Conservation (phyloP, 2,888 invertebrate genomes). For the Yponomeuta plumbellus region DNA sequence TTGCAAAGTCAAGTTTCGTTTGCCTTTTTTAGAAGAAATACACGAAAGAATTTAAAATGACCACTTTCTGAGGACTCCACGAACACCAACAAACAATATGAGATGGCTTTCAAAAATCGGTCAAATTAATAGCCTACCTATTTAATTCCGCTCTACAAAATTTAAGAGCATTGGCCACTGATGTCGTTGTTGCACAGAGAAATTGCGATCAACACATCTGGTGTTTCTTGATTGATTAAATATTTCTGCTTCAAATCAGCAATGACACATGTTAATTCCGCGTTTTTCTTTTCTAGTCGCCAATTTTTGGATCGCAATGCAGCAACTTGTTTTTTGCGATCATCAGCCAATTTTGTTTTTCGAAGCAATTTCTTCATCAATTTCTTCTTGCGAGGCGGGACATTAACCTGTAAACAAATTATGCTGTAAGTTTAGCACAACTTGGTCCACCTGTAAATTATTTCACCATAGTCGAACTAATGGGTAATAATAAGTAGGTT, state of each 20-base stretch:
- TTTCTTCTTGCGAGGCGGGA: conserved; percentile 4
- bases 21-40: too few species aligned
- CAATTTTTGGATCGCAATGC: conserved; percentile 1
- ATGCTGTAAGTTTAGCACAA: not conserved
- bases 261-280: not conserved
- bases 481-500: too few species aligned
- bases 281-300: not conserved
- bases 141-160: too few species aligned
- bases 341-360: not conserved
- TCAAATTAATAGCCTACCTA: too few species aligned
- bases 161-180: too few species aligned
- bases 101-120: too few species aligned
- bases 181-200: conserved; percentile 28
- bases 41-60: too few species aligned
- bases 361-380: not conserved
- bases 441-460: too few species aligned
- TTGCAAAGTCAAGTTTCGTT: too few species aligned
- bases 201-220: not conserved
- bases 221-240: conserved; percentile 4
- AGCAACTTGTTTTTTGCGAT: conserved; percentile 7
- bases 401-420: not conserved
- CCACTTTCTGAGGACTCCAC: too few species aligned
- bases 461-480: too few species aligned
- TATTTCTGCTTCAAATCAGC: not conserved
- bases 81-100: too few species aligned